Evolutionary conservation across 2,113 vertebrate species (phyloP).

Genomic region (Ammodytes marinus): DNA sequence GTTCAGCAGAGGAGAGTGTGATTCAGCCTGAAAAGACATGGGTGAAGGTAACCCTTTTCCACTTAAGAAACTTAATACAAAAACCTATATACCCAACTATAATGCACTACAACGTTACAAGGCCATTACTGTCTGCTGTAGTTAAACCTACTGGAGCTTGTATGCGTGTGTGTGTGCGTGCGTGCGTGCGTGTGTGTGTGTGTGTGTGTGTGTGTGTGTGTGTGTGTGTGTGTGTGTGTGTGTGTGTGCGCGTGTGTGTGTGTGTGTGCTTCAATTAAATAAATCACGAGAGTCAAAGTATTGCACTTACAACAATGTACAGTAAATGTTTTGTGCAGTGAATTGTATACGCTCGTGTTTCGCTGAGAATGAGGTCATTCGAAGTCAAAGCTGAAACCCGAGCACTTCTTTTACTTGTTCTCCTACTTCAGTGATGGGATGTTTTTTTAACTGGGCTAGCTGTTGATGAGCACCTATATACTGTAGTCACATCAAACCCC

Average conservation of each 20-base stretch:
- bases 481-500: too few species aligned
- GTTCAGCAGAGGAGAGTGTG: too few species aligned
- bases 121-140: constrained; percentile 4
- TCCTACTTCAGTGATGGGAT: neutral
- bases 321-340: neutral
- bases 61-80: neutral
- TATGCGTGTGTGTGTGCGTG: neutral
- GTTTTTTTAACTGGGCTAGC: too few species aligned
- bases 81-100: neutral
- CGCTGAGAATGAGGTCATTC: neutral
- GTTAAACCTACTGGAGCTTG: neutral
- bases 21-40: neutral
- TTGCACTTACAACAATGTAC: constrained; percentile 23
- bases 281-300: constrained; percentile 2
- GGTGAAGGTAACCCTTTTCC: neutral
- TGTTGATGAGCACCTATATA: too few species aligned
- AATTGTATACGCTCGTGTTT: neutral
- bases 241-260: too few species aligned
- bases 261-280: constrained; percentile 10
- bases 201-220: too few species aligned
- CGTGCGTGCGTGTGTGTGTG: too few species aligned
- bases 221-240: too few species aligned
- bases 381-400: neutral
- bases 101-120: neutral
- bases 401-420: neutral